Percentiles rank a stretch among this genome's conserved stretches.
Evolutionary conservation across 2,888 invertebrate genomes (phyloP).

Genomic region (Ligdia adustata): DNA sequence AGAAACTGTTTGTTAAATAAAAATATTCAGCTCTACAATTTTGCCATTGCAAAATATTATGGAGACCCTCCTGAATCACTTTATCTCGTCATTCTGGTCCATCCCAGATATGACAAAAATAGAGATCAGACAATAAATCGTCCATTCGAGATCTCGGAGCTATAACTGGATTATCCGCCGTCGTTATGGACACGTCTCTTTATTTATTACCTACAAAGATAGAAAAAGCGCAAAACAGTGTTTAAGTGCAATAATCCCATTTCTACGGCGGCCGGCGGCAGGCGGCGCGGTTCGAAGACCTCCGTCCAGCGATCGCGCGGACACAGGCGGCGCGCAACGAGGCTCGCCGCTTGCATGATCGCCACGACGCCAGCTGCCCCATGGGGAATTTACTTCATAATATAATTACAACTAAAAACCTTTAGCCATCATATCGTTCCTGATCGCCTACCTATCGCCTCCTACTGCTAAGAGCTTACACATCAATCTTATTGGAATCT

Average conservation of each 20-base stretch:
- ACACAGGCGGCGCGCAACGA: slow-evolving; percentile 27
- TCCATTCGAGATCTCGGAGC: not conserved
- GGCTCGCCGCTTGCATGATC: slow-evolving; percentile 33
- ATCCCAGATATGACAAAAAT: not conserved
- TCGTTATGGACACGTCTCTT: slow-evolving; percentile 25
- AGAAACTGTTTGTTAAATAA: too few relatives aligned
- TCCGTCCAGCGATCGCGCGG: slow-evolving; percentile 37
- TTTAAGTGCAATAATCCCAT: slow-evolving; percentile 74
- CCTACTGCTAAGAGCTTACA: not conserved
- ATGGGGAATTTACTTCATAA: slow-evolving; percentile 58
- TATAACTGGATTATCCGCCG: slow-evolving; percentile 12
- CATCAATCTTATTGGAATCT: slow-evolving; percentile 10
- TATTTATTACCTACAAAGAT: slow-evolving; percentile 41
- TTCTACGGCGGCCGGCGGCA: too few relatives aligned
- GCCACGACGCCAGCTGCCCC: slow-evolving; percentile 39
- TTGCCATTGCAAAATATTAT: too few relatives aligned
- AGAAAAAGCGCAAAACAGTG: slow-evolving; percentile 67
- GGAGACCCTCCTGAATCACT: too few relatives aligned
- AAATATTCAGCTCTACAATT: too few relatives aligned
- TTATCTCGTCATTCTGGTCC: not conserved
- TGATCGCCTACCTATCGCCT: not conserved
- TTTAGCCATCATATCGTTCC: not conserved
- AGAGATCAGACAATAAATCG: slow-evolving; percentile 2
- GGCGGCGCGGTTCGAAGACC: slow-evolving; percentile 74
- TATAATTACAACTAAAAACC: slow-evolving; percentile 60